Evolutionary conservation across 2,113 vertebrate genomes (phyloP).

Genomic region (Pyrgilauda ruficollis): DNA sequence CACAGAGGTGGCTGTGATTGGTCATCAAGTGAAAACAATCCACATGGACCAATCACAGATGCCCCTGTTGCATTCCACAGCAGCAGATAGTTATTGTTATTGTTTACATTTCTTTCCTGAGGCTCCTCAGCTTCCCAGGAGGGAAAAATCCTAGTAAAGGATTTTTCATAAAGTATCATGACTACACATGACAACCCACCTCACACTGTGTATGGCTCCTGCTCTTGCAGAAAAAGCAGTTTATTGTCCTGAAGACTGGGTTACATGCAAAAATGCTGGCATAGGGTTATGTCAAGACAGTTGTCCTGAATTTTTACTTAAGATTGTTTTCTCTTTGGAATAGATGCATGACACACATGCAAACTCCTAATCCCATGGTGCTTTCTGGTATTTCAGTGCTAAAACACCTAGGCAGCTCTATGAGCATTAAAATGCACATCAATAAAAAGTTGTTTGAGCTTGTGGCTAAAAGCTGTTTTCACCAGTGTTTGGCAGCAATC

Average conservation of each 20-base stretch:
- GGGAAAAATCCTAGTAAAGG: no score
- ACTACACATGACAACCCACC: background rate
- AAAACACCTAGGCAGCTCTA: background rate
- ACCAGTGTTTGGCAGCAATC: background rate
- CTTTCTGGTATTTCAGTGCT: background rate
- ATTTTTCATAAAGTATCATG: no score
- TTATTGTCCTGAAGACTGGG: background rate
- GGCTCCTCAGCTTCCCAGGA: no score
- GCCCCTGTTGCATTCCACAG: no score
- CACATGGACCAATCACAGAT: no score
- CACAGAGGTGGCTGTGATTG: no score
- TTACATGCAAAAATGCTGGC: background rate
- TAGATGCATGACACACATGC: background rate
- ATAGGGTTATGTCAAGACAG: background rate
- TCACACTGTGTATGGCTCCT: background rate
- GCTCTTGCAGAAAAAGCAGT: background rate
- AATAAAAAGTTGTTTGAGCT: background rate
- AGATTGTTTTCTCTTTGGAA: background rate
- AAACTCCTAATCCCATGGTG: background rate
- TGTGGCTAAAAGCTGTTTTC: background rate
- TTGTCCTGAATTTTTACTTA: background rate
- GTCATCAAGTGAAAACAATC: no score
- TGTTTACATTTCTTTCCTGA: no score
- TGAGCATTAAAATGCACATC: background rate
- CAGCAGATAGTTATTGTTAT: no score